phyloP scores from a whole-genome alignment of 2,113 vertebrate genomes.

The Barbus barbus region DNA sequence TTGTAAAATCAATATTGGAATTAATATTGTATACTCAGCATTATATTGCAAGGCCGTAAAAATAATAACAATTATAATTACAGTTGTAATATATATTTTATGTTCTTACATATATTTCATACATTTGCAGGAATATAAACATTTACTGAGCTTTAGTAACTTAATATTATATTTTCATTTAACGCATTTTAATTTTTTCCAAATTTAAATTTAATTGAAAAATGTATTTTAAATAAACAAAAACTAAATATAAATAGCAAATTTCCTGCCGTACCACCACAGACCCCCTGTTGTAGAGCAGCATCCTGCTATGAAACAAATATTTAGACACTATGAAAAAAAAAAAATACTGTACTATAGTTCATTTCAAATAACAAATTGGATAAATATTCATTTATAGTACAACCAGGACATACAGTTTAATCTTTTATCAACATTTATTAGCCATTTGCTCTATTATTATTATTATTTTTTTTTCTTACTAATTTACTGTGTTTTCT shows the following conservation, averaged over 20 bases:
- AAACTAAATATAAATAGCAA: no score
- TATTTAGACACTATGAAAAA: no score
- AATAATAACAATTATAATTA: not conserved
- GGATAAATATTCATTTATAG: not conserved
- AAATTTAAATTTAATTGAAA: not conserved
- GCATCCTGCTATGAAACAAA: no score
- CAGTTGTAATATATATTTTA: not conserved
- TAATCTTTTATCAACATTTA: not conserved
- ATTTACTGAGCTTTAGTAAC: not conserved
- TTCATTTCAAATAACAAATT: no score
- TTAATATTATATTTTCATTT: not conserved
- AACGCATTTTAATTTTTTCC: no score
- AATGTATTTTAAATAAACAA: not conserved
- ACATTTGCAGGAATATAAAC: not conserved
- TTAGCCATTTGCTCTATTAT: not conserved
- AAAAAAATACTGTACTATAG: no score
- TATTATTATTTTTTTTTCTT: not conserved
- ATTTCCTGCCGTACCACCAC: no score
- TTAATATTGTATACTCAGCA: not conserved
- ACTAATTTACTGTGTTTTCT: not conserved
- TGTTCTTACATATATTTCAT: not conserved
- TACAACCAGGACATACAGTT: not conserved
- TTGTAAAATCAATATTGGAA: not conserved
- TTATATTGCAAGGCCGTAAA: not conserved
- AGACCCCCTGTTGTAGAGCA: no score